A percentile compares a stretch with the other conserved stretches of the same genome.
phyloP scores from a whole-genome alignment of 2,113 vertebrate species.

The Rhinolophus sinicus region DNA sequence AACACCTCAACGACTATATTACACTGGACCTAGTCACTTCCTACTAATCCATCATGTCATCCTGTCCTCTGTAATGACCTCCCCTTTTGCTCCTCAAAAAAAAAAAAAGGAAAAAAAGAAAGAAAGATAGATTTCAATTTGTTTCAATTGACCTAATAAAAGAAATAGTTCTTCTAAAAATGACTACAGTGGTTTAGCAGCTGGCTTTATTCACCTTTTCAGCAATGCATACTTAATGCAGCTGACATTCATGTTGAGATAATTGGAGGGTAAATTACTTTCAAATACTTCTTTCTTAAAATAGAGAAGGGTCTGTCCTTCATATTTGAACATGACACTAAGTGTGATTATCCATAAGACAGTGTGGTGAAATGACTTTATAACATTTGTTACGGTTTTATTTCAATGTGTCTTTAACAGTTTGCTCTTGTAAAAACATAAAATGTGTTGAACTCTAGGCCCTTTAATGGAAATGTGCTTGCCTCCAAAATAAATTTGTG shows the following conservation, averaged over 20 bases:
- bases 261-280: slow-evolving; percentile 7
- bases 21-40: background rate
- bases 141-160: background rate
- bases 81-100: background rate
- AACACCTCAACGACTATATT: background rate
- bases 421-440: background rate
- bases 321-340: slow-evolving; percentile 23
- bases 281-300: slow-evolving; percentile 53
- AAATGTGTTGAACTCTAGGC: background rate
- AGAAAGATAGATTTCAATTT: background rate
- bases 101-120: background rate
- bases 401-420: slow-evolving; percentile 13
- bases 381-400: background rate
- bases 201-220: slow-evolving; percentile 32
- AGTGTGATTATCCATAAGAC: slow-evolving; percentile 23
- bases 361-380: background rate
- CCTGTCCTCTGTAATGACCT: background rate
- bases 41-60: background rate
- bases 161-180: background rate
- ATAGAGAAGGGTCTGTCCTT: background rate
- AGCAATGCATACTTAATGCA: background rate
- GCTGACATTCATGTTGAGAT: background rate
- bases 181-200: background rate
- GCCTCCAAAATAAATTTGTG: background rate
- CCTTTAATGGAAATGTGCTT: background rate